Conservation (phyloP, 2,888 invertebrate genomes). For the Linnaemya tessellans region DNA sequence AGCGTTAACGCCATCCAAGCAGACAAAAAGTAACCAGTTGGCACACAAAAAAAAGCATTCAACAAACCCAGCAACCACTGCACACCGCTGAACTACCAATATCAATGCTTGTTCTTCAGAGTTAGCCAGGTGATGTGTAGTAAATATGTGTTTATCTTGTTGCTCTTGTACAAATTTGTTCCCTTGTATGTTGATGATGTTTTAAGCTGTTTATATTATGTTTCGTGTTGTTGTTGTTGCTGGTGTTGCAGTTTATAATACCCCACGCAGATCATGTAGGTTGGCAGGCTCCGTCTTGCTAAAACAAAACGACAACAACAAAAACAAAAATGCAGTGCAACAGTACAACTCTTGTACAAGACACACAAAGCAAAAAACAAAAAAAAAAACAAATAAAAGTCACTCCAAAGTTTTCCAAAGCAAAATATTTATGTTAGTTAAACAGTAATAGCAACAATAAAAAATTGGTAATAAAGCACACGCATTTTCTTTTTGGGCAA, state of each 20-base stretch:
- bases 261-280: slow-evolving; percentile 72
- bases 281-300: slow-evolving; percentile 29
- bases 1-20: slow-evolving; percentile 80
- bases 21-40: slow-evolving; percentile 19
- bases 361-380: no score
- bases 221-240: slow-evolving; percentile 26
- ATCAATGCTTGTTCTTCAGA: slow-evolving; percentile 7
- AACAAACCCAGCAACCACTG: slow-evolving; percentile 20
- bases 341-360: slow-evolving; percentile 23
- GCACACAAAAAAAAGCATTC: background rate
- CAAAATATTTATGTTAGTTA: slow-evolving; percentile 33
- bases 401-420: slow-evolving; percentile 17
- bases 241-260: slow-evolving; percentile 57
- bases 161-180: slow-evolving; percentile 70
- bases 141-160: slow-evolving; percentile 63
- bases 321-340: background rate
- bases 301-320: slow-evolving; percentile 17
- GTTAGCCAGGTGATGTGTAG: slow-evolving; percentile 63
- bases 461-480: slow-evolving; percentile 64
- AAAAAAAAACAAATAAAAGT: slow-evolving; percentile 44
- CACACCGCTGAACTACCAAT: slow-evolving; percentile 19
- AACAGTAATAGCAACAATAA: slow-evolving; percentile 23
- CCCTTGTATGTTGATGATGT: slow-evolving; percentile 58
- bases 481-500: slow-evolving; percentile 54
- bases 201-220: slow-evolving; percentile 54